Percentiles rank a stretch among this genome's conserved stretches.
These are phyloP conservation scores for Drosophila ercepeae DNA, from an alignment of 1,140 invertebrate genomes.

Conservation along the genomic window DNA sequence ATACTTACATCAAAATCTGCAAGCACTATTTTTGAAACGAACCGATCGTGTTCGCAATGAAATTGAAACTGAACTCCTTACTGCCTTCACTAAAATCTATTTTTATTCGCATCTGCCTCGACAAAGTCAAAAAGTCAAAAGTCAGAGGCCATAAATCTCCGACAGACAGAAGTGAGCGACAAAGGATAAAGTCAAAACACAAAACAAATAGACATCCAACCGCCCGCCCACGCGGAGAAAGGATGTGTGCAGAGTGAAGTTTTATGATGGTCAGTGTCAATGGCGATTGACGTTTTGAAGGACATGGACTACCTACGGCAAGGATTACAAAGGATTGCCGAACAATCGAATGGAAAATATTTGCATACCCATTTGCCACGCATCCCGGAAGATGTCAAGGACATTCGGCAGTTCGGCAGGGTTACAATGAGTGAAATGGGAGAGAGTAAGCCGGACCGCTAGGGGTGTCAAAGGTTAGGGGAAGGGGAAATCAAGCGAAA, in stretches of 20 bases:
- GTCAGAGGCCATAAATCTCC: conserved; percentile 64
- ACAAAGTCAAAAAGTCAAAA: conserved; percentile 55
- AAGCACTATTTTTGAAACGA: background rate
- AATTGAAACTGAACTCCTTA: conserved; percentile 55
- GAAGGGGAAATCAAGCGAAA: conserved; percentile 9
- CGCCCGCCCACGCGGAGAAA: conserved; percentile 27
- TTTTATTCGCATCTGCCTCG: conserved; percentile 28
- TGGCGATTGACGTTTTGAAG: conserved; percentile 57
- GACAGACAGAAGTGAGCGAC: conserved; percentile 27
- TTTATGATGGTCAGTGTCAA: conserved; percentile 72
- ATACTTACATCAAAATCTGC: conserved; percentile 4
- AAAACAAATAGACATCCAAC: conserved; percentile 58
- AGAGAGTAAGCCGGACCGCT: conserved; percentile 8
- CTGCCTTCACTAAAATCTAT: conserved; percentile 1
- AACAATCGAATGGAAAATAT: conserved; percentile 69
- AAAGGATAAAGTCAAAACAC: conserved; percentile 70
- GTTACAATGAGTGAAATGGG: conserved; percentile 31
- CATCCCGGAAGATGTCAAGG: conserved; percentile 66
- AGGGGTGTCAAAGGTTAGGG: conserved; percentile 33
- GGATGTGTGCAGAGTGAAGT: conserved; percentile 42
- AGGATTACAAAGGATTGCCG: conserved; percentile 81
- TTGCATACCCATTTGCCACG: conserved; percentile 70
- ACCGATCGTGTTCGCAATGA: conserved; percentile 50
- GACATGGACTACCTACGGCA: conserved; percentile 62
- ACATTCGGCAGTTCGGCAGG: conserved; percentile 14